Conservation (phyloP, 2,113 vertebrate genomes). For the Elanus axillaris region DNA sequence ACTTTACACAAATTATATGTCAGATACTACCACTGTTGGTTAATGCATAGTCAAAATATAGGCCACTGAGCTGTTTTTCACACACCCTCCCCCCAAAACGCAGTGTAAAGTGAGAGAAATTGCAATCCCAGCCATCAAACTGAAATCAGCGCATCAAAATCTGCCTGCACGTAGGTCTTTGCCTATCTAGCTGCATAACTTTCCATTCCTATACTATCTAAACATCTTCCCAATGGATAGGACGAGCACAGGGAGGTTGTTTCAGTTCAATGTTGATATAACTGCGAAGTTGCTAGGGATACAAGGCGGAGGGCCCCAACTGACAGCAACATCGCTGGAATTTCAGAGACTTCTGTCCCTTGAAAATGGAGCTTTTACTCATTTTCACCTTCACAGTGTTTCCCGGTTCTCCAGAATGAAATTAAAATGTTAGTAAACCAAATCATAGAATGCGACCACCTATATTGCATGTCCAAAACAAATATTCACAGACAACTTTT, state of each 20-base stretch:
- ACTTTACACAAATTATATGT: neutral
- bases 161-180: neutral
- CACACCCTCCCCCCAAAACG: neutral
- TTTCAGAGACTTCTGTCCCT: neutral
- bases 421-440: neutral
- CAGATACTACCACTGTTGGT: neutral
- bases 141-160: neutral
- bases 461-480: neutral
- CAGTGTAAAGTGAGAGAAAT: neutral
- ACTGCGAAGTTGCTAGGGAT: neutral
- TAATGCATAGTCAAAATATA: neutral
- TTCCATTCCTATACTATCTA: neutral
- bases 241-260: neutral
- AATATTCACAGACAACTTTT: neutral
- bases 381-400: neutral
- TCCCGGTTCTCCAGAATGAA: neutral
- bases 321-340: accelerated
- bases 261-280: neutral
- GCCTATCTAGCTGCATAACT: neutral
- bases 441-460: neutral
- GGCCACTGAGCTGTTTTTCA: neutral
- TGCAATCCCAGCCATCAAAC: neutral
- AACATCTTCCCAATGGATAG: neutral
- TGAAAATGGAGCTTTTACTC: neutral
- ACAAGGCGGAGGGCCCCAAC: accelerated